Evolutionary conservation across 2,888 invertebrate genomes (phyloP), one percentile per base, ranked within the genome.

Genomic region (Pseudococcus longispinus): DNA sequence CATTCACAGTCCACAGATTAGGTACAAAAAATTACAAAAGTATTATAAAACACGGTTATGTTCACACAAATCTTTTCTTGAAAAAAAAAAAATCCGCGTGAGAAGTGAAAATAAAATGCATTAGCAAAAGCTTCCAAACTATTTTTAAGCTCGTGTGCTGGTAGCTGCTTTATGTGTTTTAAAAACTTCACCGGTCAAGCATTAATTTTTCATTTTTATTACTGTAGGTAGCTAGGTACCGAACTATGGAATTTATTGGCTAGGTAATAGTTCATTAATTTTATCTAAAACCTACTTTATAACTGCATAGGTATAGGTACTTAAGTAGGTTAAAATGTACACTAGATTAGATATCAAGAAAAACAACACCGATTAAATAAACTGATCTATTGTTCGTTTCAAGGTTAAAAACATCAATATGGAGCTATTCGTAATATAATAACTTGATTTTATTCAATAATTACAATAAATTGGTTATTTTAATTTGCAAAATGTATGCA

Each of bases 81-180:
- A 23, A 18, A 83, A 80, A 51, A 51, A 83, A 15, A 37, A 37
- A 37, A 37, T 37, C 37, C 29, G 83, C 83, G 84, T 42, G 77
- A 80, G 42, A 37, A 42, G 84, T 84, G 65, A 84, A 65, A 84
- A 51, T 84, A 84, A 84, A 85, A 85, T 85, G 65, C 85, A 70
- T 74, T 65, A 70, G 70, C 70, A 37, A 70, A 70, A 85, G 85
- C 70, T 70, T 37, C 44, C 32, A 85, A 85, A 85, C 70, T 85
- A 70, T 85, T 85, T 44, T 83, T n/a, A 85, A 84, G 84, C 85
- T 70, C 37, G 60, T 85, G 85, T 70, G 85, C 70, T 74, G 70
- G 44, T 70, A 29, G 70, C 60, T 26, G 51, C 70, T 85, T 85
- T 70, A 84, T 84, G 23, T 85, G 60, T 85, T 85, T 55, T 23